phyloP scores from a whole-genome alignment of 2,797 vertebrate genomes.

The Cryptoprocta ferox region DNA sequence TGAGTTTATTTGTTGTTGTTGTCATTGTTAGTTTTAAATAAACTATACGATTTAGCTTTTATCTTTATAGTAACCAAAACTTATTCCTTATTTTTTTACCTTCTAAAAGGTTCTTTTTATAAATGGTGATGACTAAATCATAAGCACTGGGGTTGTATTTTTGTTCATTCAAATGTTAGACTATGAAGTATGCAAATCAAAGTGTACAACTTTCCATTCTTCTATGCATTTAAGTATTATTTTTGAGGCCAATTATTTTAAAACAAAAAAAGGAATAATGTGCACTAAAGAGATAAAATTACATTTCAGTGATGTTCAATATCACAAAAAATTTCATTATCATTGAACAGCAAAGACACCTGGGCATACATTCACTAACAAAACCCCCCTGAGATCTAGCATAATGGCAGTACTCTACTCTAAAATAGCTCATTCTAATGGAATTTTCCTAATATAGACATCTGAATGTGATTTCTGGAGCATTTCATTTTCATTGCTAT shows the following conservation, averaged over 20 bases:
- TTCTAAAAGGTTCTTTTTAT: not conserved
- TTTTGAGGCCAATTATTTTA: constrained; percentile 53
- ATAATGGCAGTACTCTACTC: not conserved
- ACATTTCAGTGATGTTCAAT: constrained; percentile 44
- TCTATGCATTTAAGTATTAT: constrained; percentile 24
- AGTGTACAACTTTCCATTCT: not conserved
- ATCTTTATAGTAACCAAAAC: not conserved
- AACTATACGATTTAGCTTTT: not conserved
- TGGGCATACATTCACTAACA: not conserved
- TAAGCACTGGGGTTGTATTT: not conserved
- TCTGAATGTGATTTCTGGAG: constrained; percentile 10
- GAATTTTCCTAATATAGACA: constrained; percentile 57
- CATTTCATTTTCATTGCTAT: constrained; percentile 48
- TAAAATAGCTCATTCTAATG: constrained; percentile 12
- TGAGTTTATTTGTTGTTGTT: not conserved
- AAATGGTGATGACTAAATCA: not conserved
- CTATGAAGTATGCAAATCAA: not conserved
- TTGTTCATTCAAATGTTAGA: constrained; percentile 35
- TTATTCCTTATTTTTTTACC: not conserved
- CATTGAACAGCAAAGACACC: constrained; percentile 20
- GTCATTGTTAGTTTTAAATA: constrained; percentile 1
- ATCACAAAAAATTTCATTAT: constrained; percentile 48
- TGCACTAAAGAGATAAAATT: constrained; percentile 55
- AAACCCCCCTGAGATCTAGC: not conserved
- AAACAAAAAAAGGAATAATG: constrained; percentile 39